Conservation (phyloP, 1,140 invertebrate species). For the Hestina assimilis region DNA sequence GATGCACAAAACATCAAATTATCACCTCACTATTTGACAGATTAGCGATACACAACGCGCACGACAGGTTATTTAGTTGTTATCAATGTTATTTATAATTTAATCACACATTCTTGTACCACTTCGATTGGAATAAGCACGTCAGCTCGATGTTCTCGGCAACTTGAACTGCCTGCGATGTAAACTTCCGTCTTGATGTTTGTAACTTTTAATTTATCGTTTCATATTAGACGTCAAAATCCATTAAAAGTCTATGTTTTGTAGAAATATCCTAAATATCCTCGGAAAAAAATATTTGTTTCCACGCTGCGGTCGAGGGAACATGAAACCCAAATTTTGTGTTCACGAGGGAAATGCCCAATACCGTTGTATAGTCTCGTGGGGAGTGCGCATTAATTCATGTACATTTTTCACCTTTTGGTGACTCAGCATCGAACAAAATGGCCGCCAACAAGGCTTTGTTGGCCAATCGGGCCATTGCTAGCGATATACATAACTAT, state of each 20-base stretch:
- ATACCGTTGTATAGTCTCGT: constrained; percentile 78
- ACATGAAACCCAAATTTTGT: constrained; percentile 77
- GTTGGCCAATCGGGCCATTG: constrained; percentile 68
- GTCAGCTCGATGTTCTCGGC: constrained; percentile 28
- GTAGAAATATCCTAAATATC: neutral
- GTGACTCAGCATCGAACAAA: constrained; percentile 78
- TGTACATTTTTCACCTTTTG: constrained; percentile 78
- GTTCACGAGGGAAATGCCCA: constrained; percentile 77
- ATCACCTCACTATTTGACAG: constrained; percentile 63
- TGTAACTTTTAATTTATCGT: constrained; percentile 23
- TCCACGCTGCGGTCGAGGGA: constrained; percentile 57
- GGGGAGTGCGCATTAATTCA: constrained; percentile 72
- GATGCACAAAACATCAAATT: constrained; percentile 45
- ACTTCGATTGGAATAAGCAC: constrained; percentile 26
- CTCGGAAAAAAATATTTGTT: constrained; percentile 36
- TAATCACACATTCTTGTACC: constrained; percentile 18
- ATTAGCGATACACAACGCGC: constrained; percentile 35
- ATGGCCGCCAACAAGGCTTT: constrained; percentile 76
- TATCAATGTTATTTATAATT: constrained; percentile 30
- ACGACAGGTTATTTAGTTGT: constrained; percentile 25
- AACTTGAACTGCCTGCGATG: constrained; percentile 28
- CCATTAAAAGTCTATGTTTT: constrained; percentile 7
- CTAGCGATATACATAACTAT: constrained; percentile 72
- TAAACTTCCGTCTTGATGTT: constrained; percentile 48
- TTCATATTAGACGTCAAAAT: constrained; percentile 8